These are phyloP conservation scores for Onthophagus taurus DNA, from an alignment of 1,140 invertebrate genomes.

Conservation along the genomic window DNA sequence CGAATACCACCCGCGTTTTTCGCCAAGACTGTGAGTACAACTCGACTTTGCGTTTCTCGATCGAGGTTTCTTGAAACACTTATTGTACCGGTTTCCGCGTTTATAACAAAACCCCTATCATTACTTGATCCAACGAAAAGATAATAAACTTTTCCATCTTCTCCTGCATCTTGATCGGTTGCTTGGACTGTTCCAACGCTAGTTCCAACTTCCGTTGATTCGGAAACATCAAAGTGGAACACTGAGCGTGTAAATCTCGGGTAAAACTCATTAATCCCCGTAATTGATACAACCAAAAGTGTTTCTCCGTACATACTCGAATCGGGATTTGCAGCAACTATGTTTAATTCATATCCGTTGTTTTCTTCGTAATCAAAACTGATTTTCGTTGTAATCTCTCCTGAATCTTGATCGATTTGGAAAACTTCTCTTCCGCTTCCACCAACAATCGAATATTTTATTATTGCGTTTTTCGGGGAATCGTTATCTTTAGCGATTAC, in stretches of 20 bases:
- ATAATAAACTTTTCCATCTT: slow-evolving; percentile 86
- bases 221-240: slow-evolving; percentile 89
- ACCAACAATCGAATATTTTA: slow-evolving; percentile 77
- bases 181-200: slow-evolving; percentile 80
- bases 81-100: slow-evolving; percentile 74
- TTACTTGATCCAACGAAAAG: slow-evolving; percentile 88
- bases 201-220: slow-evolving; percentile 80
- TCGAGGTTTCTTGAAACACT: slow-evolving; percentile 74
- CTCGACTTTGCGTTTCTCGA: slow-evolving; percentile 82
- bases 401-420: slow-evolving; percentile 62
- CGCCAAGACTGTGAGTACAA: slow-evolving; percentile 83
- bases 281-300: slow-evolving; percentile 65
- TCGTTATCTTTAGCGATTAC: slow-evolving; percentile 78
- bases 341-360: slow-evolving; percentile 63
- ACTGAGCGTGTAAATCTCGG: slow-evolving; percentile 85
- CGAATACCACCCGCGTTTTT: slow-evolving; percentile 89
- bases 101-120: slow-evolving; percentile 82
- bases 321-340: slow-evolving; percentile 82
- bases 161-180: slow-evolving; percentile 84
- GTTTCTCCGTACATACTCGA: slow-evolving; percentile 68
- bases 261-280: slow-evolving; percentile 86
- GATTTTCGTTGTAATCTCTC: slow-evolving; percentile 63
- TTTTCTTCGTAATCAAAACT: slow-evolving; percentile 87
- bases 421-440: slow-evolving; percentile 70
- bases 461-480: slow-evolving; percentile 81